Base-by-base conservation (phyloP, 2,888 invertebrate genomes). In the Phytoseiulus persimilis region DNA sequence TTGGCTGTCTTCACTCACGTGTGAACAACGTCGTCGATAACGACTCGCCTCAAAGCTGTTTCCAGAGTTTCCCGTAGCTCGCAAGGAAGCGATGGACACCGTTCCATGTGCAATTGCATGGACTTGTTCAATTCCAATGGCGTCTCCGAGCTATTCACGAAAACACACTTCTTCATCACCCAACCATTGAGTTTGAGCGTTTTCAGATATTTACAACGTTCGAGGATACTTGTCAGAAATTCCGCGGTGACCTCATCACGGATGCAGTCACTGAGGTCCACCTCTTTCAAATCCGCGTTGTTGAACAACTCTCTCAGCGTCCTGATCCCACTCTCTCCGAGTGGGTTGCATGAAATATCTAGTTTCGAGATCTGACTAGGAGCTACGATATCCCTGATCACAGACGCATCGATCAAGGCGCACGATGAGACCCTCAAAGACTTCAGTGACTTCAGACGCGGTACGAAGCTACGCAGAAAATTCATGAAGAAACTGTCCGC, bases 401-500 rank as follows among this genome's bases (percentile, higher is more conserved):
- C 28, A 5, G 87, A n/a, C n/a, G 32, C 31, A 9, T 32, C 87
- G 11, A 5, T 33, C 28, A 87, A 9, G 32, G 28, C 39, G 33
- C 87, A 87, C 32, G 87, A 87, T 6, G 32, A 33, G 39, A 87
- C 39, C 9, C 32, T 33, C n/a, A 87, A 28, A 23, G 32, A 39
- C 14, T 33, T 33, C 45, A 87, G 31, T 3, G 87, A 33, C 33
- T 28, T 87, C n/a, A 87, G 87, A 31, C n/a, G 32, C 2, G 32
- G 32, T 6, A 45, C 9, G 39, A 87, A n/a, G 33, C 33, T 33
- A 3, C 32, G 32, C 5, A 87, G n/a, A 5, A 87, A 31, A 33
- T 87, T 87, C 0, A 45, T 39, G 45, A 87, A 87, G n/a, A 87
- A 87, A n/a, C 33, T 33, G 33, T 87, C 87, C 32, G 45, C 87